Percentiles rank a stretch among this genome's conserved stretches.
Evolutionary conservation across 2,113 vertebrate genomes (phyloP).

Genomic region (Dissostichus mawsoni): DNA sequence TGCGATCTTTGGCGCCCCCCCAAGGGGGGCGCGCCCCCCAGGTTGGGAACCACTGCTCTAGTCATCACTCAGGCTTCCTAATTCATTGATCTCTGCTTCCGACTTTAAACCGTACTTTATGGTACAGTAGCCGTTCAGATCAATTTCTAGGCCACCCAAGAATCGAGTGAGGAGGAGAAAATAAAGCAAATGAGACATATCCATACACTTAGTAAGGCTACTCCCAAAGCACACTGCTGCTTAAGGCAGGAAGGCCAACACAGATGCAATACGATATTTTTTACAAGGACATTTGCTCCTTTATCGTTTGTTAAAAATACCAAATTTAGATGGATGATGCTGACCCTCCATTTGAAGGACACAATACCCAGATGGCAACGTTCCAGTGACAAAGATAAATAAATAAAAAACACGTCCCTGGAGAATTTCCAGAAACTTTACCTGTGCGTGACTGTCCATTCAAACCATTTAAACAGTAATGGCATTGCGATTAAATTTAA

Average conservation of each 20-base stretch:
- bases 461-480: background rate
- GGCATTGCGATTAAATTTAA: background rate
- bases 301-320: conserved; percentile 19
- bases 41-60: no score
- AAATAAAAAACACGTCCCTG: background rate
- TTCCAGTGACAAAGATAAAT: background rate
- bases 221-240: background rate
- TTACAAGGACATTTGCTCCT: conserved; percentile 6
- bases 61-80: no score
- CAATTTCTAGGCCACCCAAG: background rate
- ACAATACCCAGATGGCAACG: background rate
- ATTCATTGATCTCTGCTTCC: background rate
- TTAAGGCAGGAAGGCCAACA: background rate
- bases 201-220: background rate
- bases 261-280: background rate
- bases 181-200: background rate
- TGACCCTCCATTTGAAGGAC: background rate
- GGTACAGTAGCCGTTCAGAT: background rate
- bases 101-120: background rate
- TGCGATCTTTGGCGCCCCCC: no score
- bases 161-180: background rate
- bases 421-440: background rate
- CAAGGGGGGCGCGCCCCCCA: no score
- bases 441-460: background rate
- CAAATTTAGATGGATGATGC: conserved; percentile 22